A percentile compares a stretch with the other conserved stretches of the same genome.
phyloP scores from a whole-genome alignment of 2,797 vertebrate species.

The Intellagama lesueurii region DNA sequence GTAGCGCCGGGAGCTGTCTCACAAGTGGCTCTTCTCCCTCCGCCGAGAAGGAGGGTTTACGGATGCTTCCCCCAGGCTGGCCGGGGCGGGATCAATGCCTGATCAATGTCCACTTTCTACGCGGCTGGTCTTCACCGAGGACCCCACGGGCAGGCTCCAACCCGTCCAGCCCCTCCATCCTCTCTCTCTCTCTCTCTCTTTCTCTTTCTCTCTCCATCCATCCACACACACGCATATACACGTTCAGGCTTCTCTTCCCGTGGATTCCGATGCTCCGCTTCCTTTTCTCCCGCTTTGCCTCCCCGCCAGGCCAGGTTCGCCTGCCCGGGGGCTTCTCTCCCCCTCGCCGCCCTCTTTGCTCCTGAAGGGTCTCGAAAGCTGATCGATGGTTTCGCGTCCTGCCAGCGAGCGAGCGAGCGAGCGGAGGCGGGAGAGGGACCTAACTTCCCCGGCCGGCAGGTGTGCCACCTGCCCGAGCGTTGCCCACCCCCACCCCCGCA shows the following conservation, averaged over 20 bases:
- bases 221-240: too few species aligned
- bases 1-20: neutral
- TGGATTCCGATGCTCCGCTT: neutral
- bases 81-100: neutral
- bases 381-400: constrained; percentile 1
- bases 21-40: neutral
- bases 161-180: too few species aligned
- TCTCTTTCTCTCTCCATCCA: too few species aligned
- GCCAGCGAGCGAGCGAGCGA: neutral
- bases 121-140: neutral
- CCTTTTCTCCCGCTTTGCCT: neutral
- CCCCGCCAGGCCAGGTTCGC: neutral
- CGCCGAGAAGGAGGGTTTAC: constrained; percentile 18
- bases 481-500: neutral
- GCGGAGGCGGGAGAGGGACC: constrained; percentile 15
- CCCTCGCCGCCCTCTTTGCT: neutral
- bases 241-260: neutral
- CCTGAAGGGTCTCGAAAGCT: constrained; percentile 7
- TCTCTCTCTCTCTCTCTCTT: too few species aligned
- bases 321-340: too few species aligned
- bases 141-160: too few species aligned
- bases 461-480: too few species aligned
- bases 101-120: neutral
- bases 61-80: too few species aligned
- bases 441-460: neutral